These are phyloP conservation scores for Deilephila elpenor DNA, from an alignment of 2,888 invertebrate genomes.

Conservation along the genomic window DNA sequence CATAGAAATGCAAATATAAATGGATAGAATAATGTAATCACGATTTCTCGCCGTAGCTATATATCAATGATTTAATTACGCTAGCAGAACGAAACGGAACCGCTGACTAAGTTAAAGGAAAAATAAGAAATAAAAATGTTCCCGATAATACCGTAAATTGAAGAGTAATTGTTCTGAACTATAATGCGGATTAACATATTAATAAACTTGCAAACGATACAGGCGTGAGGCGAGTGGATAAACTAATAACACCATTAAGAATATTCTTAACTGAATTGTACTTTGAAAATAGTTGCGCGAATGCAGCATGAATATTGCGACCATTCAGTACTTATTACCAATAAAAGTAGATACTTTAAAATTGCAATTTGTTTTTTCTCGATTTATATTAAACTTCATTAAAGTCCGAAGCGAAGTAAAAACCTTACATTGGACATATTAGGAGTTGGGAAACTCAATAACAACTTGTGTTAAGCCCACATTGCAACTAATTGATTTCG, in stretches of 20 bases:
- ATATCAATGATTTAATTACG: background rate
- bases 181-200: background rate
- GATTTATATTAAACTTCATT: slow-evolving; percentile 39
- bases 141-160: background rate
- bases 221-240: background rate
- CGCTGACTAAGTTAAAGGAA: background rate
- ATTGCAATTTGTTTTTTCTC: slow-evolving; percentile 2
- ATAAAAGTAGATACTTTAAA: background rate
- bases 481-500: slow-evolving; percentile 75
- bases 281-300: background rate
- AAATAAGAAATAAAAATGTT: background rate
- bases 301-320: background rate
- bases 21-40: slow-evolving; percentile 1
- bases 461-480: slow-evolving; percentile 71
- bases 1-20: background rate
- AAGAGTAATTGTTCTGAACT: background rate
- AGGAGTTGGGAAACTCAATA: slow-evolving; percentile 69
- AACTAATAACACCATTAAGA: background rate
- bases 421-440: slow-evolving; percentile 50
- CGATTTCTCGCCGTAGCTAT: background rate
- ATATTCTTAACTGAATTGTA: background rate
- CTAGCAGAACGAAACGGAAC: background rate
- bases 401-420: slow-evolving; percentile 44
- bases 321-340: background rate
- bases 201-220: background rate